Conservation (phyloP, 92 coral and sea anemone species). For the Pocillopora grandis region DNA sequence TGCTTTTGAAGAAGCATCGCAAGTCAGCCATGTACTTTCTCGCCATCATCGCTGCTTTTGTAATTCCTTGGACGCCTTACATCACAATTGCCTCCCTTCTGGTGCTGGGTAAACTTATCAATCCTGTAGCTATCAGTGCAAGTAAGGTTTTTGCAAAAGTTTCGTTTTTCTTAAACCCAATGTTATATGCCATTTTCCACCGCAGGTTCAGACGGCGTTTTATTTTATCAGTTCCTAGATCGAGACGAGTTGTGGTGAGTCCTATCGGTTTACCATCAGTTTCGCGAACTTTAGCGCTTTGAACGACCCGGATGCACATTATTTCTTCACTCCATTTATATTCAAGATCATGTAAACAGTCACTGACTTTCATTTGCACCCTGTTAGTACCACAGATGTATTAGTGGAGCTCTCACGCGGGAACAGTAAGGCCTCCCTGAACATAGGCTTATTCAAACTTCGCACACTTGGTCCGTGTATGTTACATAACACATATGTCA, state of each 20-base stretch:
- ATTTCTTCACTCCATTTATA: no score
- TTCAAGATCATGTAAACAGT: no score
- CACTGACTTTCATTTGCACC: no score
- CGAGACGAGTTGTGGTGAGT: neutral
- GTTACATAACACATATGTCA: no score
- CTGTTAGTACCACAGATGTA: no score
- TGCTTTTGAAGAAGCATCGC: conserved; percentile 6
- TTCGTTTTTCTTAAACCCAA: conserved; percentile 19
- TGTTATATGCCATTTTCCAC: conserved; percentile 10
- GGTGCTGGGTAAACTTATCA: neutral
- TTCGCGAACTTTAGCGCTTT: conserved; percentile 3
- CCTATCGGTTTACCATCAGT: neutral
- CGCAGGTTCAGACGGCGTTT: conserved; percentile 19
- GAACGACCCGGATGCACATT: neutral
- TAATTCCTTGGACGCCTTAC: conserved; percentile 22
- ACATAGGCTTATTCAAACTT: no score
- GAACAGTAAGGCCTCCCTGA: no score
- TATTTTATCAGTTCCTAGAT: neutral
- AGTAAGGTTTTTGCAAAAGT: conserved; percentile 11
- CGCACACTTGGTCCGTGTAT: no score
- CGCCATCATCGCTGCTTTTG: conserved; percentile 1
- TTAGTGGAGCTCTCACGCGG: no score
- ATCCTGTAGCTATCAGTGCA: conserved; percentile 16
- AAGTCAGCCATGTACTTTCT: conserved; percentile 14
- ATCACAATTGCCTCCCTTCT: neutral